These are phyloP conservation scores for Cepaea nemoralis DNA, from an alignment of 1,140 invertebrate genomes.

Conservation along the genomic window DNA sequence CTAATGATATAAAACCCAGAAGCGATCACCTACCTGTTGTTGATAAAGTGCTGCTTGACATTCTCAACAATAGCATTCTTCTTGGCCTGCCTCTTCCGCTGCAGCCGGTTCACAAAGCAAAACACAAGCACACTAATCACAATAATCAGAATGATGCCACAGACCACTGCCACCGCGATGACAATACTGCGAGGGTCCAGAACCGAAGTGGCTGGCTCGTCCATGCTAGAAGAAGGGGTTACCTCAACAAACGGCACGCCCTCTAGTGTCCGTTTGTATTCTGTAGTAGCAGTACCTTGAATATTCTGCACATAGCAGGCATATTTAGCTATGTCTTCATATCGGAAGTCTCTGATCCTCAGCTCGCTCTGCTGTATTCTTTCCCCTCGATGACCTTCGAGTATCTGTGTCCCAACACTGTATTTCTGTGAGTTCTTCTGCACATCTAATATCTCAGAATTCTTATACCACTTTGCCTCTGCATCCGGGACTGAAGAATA, in stretches of 20 bases:
- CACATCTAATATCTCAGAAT: slow-evolving; percentile 41
- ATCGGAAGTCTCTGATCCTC: slow-evolving; percentile 50
- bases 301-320: slow-evolving; percentile 60
- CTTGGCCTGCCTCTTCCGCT: slow-evolving; percentile 45
- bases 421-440: slow-evolving; percentile 36
- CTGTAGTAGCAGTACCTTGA: slow-evolving; percentile 48
- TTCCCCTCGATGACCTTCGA: slow-evolving; percentile 12
- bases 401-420: slow-evolving; percentile 15
- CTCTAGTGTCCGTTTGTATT: slow-evolving; percentile 53
- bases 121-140: slow-evolving; percentile 49
- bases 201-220: neutral
- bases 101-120: slow-evolving; percentile 41
- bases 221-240: neutral
- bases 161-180: slow-evolving; percentile 54
- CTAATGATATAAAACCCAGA: neutral
- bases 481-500: slow-evolving; percentile 53
- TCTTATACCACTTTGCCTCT: slow-evolving; percentile 51
- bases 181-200: slow-evolving; percentile 52
- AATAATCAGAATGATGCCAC: slow-evolving; percentile 53
- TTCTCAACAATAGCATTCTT: slow-evolving; percentile 51
- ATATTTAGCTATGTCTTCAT: slow-evolving; percentile 58
- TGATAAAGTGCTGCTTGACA: slow-evolving; percentile 59
- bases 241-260: slow-evolving; percentile 47
- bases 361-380: slow-evolving; percentile 32
- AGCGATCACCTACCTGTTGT: slow-evolving; percentile 44